phyloP scores from a whole-genome alignment of 2,113 vertebrate species.

The Neogale vison region DNA sequence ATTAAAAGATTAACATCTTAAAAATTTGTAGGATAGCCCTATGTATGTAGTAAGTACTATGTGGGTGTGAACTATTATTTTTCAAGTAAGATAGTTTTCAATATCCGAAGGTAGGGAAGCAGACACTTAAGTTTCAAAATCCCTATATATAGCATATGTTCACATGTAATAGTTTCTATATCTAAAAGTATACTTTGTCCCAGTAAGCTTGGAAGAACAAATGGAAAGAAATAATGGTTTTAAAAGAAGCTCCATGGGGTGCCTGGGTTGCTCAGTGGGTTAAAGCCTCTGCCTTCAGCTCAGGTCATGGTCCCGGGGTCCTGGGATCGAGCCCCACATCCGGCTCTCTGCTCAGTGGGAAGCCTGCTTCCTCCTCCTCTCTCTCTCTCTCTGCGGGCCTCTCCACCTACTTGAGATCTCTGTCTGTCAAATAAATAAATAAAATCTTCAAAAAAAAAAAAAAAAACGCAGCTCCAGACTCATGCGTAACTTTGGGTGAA shows the following conservation, averaged over 20 bases:
- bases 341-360: too few species aligned
- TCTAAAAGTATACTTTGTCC: not conserved
- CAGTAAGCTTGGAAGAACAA: not conserved
- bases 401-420: too few species aligned
- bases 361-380: too few species aligned
- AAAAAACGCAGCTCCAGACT: not conserved
- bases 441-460: too few species aligned
- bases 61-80: not conserved
- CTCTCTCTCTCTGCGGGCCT: too few species aligned
- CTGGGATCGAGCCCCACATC: too few species aligned
- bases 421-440: too few species aligned
- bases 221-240: not conserved
- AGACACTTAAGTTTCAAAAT: not conserved
- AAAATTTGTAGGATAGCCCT: not conserved
- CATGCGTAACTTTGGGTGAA: not conserved
- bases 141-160: not conserved
- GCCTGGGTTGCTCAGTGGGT: too few species aligned
- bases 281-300: too few species aligned
- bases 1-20: not conserved
- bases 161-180: not conserved
- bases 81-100: not conserved
- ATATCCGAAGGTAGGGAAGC: not conserved
- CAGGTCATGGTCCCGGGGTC: too few species aligned
- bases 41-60: not conserved
- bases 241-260: not conserved